phyloP scores from a whole-genome alignment of 2,113 vertebrate genomes.

The Gymnobelideus leadbeateri region DNA sequence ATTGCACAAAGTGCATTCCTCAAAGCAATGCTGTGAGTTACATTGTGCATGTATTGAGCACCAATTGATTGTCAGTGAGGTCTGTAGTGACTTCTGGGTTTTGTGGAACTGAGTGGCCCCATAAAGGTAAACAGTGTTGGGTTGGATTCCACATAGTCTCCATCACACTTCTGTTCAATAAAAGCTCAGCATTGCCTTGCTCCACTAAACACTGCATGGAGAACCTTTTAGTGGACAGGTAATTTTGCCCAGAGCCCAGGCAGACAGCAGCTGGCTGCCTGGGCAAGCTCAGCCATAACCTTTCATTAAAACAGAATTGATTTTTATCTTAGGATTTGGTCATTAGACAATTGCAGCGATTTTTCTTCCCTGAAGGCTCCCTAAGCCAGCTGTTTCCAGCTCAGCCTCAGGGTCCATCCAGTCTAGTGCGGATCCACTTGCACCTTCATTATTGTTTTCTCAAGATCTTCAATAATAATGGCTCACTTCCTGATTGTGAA shows the following conservation, averaged over 20 bases:
- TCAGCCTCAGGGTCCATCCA: not conserved
- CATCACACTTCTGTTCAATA: not conserved
- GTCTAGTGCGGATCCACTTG: constrained; percentile 36
- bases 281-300: not conserved
- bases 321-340: constrained; percentile 45
- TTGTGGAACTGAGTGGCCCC: constrained; percentile 43
- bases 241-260: not conserved
- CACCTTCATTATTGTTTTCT: constrained; percentile 21
- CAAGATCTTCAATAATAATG: constrained; percentile 14
- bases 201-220: not conserved
- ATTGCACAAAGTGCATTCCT: not conserved
- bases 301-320: constrained; percentile 14
- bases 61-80: not conserved
- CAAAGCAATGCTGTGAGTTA: not conserved
- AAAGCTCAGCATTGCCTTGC: not conserved
- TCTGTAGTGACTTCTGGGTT: not conserved
- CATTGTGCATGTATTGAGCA: not conserved
- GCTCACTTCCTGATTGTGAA: not conserved
- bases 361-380: constrained; percentile 30
- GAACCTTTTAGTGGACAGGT: not conserved
- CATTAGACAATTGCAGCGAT: not conserved
- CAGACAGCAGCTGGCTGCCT: not conserved
- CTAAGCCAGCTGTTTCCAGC: constrained; percentile 10
- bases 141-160: constrained; percentile 43
- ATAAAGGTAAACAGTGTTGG: constrained; percentile 43